Evolutionary conservation across 2,113 vertebrate species (phyloP).

Genomic region (Psephotus haematonotus): DNA sequence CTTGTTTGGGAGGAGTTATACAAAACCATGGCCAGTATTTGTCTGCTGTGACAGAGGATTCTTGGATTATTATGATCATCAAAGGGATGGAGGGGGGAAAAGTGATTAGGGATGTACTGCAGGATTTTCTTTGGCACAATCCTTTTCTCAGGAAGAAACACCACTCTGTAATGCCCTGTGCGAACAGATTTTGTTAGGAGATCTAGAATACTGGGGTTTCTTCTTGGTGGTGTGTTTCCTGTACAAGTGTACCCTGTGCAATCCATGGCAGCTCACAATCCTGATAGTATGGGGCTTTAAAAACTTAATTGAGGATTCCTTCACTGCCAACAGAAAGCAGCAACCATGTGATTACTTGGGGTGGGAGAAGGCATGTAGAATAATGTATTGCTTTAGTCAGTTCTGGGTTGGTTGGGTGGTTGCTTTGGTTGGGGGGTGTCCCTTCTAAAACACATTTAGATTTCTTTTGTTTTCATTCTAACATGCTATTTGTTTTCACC

Average conservation of each 20-base stretch:
- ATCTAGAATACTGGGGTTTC: background rate
- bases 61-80: background rate
- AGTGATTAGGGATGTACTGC: background rate
- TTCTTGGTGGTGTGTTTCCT: background rate
- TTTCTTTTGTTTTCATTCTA: background rate
- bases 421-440: background rate
- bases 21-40: background rate
- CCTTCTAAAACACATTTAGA: background rate
- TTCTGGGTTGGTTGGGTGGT: background rate
- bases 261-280: background rate
- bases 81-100: accelerated
- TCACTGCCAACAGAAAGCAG: background rate
- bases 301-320: background rate
- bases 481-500: background rate
- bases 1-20: background rate
- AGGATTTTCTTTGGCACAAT: background rate
- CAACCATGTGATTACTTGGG: background rate
- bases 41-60: background rate
- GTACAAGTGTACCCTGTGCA: background rate
- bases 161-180: background rate
- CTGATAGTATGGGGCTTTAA: background rate
- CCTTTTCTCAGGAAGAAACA: background rate
- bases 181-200: background rate
- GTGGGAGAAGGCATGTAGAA: background rate
- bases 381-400: background rate